A percentile compares a stretch with the other conserved stretches of the same genome.
Evolutionary conservation across 2,113 vertebrate species (phyloP).

Genomic region (Todiramphus saurophagus): DNA sequence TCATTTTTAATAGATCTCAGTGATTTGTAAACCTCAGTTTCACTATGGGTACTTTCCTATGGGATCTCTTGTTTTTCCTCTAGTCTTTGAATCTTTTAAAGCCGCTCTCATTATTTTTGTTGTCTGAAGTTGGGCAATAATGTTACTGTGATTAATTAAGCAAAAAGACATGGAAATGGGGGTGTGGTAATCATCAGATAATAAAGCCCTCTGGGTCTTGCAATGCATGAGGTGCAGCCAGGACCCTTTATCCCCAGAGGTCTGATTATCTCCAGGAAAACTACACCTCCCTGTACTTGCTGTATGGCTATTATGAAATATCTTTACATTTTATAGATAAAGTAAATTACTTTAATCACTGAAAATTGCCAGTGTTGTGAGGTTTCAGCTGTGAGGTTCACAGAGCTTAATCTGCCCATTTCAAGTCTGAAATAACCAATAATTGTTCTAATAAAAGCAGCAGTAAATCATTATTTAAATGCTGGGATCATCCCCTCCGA

Average conservation of each 20-base stretch:
- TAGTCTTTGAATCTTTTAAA: constrained; percentile 81
- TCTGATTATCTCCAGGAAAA: constrained; percentile 80
- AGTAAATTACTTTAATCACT: constrained; percentile 66
- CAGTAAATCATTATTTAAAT: constrained; percentile 73
- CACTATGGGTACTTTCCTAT: constrained; percentile 69
- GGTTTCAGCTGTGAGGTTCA: constrained; percentile 60
- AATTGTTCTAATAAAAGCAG: constrained; percentile 75
- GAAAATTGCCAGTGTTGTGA: constrained; percentile 59
- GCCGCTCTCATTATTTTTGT: constrained; percentile 82
- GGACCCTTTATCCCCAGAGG: constrained; percentile 74
- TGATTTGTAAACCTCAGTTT: constrained; percentile 73
- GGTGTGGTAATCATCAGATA: constrained; percentile 79
- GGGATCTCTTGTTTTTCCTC: constrained; percentile 76
- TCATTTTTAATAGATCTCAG: constrained; percentile 64
- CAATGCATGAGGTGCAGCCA: constrained; percentile 68
- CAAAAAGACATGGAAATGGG: constrained; percentile 76
- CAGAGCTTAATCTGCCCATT: constrained; percentile 54
- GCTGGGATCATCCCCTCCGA: constrained; percentile 59
- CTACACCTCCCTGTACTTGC: constrained; percentile 67
- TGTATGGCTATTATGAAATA: constrained; percentile 66
- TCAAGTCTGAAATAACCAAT: constrained; percentile 75
- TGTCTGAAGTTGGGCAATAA: constrained; percentile 82
- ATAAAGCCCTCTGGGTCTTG: constrained; percentile 76
- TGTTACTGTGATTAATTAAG: constrained; percentile 83
- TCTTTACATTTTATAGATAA: constrained; percentile 70